Evolutionary conservation across 2,113 vertebrate genomes (phyloP).

Genomic region (Boleophthalmus pectinirostris): DNA sequence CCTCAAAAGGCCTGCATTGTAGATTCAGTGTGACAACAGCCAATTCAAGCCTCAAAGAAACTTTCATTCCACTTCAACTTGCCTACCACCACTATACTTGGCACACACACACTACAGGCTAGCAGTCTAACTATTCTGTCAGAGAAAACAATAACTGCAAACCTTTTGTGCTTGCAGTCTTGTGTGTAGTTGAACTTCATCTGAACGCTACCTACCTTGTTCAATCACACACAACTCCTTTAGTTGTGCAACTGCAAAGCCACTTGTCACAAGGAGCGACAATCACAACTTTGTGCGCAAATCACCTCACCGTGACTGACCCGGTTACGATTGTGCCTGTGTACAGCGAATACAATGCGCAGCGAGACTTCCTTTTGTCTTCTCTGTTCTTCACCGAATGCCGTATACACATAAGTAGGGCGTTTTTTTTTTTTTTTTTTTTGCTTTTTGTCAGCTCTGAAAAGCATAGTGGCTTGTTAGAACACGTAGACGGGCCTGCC

Average conservation of each 20-base stretch:
- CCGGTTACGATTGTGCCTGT: slow-evolving; percentile 22
- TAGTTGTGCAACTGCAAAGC: slow-evolving; percentile 8
- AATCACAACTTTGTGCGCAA: slow-evolving; percentile 11
- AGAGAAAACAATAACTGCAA: background rate
- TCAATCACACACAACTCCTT: background rate
- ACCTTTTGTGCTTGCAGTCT: background rate
- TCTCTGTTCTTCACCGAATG: background rate
- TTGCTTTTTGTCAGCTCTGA: slow-evolving; percentile 13
- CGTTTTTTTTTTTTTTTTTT: too few relatives aligned
- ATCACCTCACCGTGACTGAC: slow-evolving; percentile 27
- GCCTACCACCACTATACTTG: too few relatives aligned
- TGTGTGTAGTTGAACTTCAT: background rate
- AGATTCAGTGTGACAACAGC: background rate
- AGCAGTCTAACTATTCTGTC: background rate
- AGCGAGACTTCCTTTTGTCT: slow-evolving; percentile 40
- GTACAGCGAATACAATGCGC: slow-evolving; percentile 35
- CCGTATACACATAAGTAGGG: slow-evolving; percentile 16
- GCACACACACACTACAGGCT: background rate
- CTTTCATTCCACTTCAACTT: background rate
- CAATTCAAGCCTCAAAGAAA: background rate
- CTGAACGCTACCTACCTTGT: slow-evolving; percentile 6
- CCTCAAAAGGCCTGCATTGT: too few relatives aligned
- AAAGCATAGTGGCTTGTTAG: slow-evolving; percentile 39
- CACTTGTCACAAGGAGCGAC: slow-evolving; percentile 4
- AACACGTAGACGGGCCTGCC: slow-evolving; percentile 51